phyloP scores from a whole-genome alignment of 1,140 invertebrate genomes.

The Apocrypta bakeri region DNA sequence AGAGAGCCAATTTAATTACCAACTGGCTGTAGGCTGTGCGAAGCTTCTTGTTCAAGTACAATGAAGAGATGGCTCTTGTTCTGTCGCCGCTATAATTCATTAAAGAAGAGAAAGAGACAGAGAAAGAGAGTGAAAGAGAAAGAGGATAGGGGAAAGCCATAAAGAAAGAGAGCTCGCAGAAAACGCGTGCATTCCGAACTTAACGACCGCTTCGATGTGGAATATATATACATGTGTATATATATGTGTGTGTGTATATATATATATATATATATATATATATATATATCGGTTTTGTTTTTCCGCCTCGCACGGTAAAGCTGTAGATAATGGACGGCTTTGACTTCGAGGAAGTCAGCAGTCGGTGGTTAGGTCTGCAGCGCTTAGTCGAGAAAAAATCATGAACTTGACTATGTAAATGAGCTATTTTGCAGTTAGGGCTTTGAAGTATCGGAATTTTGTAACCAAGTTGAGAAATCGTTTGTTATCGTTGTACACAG shows the following conservation, averaged over 20 bases:
- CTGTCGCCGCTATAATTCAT: conserved; percentile 31
- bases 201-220: not conserved
- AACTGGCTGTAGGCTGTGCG: not conserved
- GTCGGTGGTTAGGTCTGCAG: not conserved
- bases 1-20: conserved; percentile 42
- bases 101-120: not conserved
- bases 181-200: not conserved
- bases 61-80: conserved; percentile 10
- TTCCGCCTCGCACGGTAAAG: not conserved
- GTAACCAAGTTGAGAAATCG: too few relatives aligned
- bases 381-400: not conserved
- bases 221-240: not conserved
- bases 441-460: too few relatives aligned
- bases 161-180: conserved; percentile 5
- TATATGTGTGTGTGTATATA: too few relatives aligned
- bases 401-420: not conserved
- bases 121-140: too few relatives aligned
- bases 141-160: not conserved
- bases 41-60: conserved; percentile 7
- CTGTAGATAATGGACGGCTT: not conserved
- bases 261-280: not conserved
- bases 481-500: not conserved
- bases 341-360: not conserved
- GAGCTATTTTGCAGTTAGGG: not conserved
- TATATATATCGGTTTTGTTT: not conserved